Base-by-base conservation (phyloP, 2,888 invertebrate genomes). In the Synergus laeviventris region DNA sequence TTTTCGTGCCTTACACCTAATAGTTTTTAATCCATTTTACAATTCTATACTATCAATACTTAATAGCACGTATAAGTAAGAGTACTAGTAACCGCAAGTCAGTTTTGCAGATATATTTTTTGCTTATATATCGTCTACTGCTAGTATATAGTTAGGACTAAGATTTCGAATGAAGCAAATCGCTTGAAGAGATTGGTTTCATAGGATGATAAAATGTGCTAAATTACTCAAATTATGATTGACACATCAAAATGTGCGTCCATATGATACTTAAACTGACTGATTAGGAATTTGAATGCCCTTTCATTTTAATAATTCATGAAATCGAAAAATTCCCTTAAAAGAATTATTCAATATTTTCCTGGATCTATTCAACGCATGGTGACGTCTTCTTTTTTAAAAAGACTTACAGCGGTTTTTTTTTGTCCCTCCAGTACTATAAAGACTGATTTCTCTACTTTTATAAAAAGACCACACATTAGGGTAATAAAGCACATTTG, bases 381-480 rank as follows among this genome's bases (percentile, higher is more conserved):
- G 21, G 11, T 21, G 2, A 12, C 11, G 21, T 56, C 21, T 12
- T 11, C 12, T 3, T 56, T 56, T 21, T 31, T 31, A 31, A 31
- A 31, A 56, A 56, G 21, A 21, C 56, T 56, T 49, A 3, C n/a
- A 56, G 8, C 56, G 56, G 21, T 21, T 21, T 18, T 12, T 18
- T 12, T 12, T 56, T 18, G 12, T 56, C 18, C 56, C 12, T 56
- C 56, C 56, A n/a, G 18, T 21, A 56, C n/a, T 56, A 21, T 21
- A 21, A 56, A 56, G 56, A 56, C 56, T 56, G 56, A 56, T 56
- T 56, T 56, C 11, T 56, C 12, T 56, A 56, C 21, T 21, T 56
- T 18, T 9, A 21, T 56, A 21, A 9, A 56, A 56, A 56, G 9
- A 56, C 21, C 56, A 56, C 21, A 1, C 56, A 21, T 21, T 21